Conservation (phyloP, 2,113 vertebrate genomes). For the Romanogobio albipinnatus region DNA sequence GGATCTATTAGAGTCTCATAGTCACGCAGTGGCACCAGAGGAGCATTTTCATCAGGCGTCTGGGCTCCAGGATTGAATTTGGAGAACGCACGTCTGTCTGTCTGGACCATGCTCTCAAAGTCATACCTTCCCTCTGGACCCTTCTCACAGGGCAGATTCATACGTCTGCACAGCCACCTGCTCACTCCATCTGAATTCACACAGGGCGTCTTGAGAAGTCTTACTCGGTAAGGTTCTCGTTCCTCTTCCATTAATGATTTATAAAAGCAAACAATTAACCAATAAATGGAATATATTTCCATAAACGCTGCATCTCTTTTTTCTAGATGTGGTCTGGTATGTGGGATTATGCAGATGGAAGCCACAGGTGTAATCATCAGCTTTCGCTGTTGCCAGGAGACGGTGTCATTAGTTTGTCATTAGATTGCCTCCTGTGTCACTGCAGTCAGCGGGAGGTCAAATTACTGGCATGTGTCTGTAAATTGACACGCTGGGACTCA, state of each 20-base stretch:
- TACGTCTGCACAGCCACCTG: constrained; percentile 31
- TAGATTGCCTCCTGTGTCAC: constrained; percentile 55
- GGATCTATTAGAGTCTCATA: constrained; percentile 67
- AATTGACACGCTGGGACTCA: neutral
- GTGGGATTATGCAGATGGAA: constrained; percentile 14
- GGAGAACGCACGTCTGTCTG: constrained; percentile 59
- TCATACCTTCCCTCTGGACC: constrained; percentile 52
- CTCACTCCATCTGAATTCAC: constrained; percentile 20
- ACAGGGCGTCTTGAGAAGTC: constrained; percentile 50
- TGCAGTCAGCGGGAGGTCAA: constrained; percentile 51
- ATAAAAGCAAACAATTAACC: neutral
- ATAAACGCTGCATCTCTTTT: neutral
- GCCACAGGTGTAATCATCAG: neutral
- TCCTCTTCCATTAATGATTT: constrained; percentile 17
- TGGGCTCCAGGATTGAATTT: constrained; percentile 60
- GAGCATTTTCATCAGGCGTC: constrained; percentile 17
- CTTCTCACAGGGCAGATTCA: constrained; percentile 47
- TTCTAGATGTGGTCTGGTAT: constrained; percentile 6
- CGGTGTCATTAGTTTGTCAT: constrained; percentile 43
- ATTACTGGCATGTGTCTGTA: constrained; percentile 53
- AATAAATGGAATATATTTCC: neutral
- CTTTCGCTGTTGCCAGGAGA: constrained; percentile 65
- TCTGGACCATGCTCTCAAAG: constrained; percentile 65
- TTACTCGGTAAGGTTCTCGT: constrained; percentile 35
- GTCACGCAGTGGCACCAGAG: constrained; percentile 65